These are phyloP conservation scores for Clytia hemisphaerica DNA, from an alignment of 30 jellyfish, hydroid and myxozoan species.

Conservation along the genomic window DNA sequence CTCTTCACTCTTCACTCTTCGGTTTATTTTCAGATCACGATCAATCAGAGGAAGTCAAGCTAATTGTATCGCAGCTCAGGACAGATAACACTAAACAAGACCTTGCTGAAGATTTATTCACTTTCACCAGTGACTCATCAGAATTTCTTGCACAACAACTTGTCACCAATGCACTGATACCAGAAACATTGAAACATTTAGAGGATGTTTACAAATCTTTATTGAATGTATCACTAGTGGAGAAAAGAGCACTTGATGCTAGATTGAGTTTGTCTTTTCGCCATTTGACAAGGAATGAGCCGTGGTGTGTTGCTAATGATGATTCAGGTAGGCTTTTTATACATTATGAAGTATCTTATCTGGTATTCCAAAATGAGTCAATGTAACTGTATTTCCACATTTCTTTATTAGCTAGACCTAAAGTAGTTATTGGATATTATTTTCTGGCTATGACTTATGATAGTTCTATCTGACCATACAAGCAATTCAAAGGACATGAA, in stretches of 20 bases:
- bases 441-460: no score
- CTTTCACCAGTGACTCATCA: constrained; percentile 59
- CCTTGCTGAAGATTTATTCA: constrained; percentile 32
- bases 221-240: constrained; percentile 5
- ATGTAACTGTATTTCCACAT: no score
- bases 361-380: no score
- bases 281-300: constrained; percentile 10
- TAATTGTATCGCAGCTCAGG: constrained; percentile 34
- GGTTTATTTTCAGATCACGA: constrained; percentile 55
- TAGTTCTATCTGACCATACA: no score
- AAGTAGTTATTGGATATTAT: no score
- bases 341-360: no score
- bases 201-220: neutral
- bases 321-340: no score
- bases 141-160: constrained; percentile 70
- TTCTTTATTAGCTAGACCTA: no score
- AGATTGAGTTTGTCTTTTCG: constrained; percentile 8
- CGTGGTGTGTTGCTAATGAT: constrained; percentile 15
- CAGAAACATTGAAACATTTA: neutral
- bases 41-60: constrained; percentile 56
- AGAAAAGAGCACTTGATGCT: constrained; percentile 23
- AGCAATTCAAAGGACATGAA: no score
- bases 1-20: no score
- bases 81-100: constrained; percentile 1
- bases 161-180: constrained; percentile 41